Evolutionary conservation across 2,113 vertebrate genomes (phyloP).

Genomic region (Atherinomorus stipes): DNA sequence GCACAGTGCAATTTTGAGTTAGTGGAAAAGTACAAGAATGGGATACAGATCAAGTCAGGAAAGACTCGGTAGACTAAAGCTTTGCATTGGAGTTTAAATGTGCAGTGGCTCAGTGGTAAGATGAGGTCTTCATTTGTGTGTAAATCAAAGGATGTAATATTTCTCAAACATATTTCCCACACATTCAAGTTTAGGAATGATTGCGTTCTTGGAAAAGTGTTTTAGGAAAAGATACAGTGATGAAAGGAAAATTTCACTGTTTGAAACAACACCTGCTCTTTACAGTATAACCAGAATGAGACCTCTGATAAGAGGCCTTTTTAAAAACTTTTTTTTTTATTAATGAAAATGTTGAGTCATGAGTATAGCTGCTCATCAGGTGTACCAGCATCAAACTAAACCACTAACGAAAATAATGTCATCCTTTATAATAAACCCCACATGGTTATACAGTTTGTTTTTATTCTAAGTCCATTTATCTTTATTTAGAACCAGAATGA

Average conservation of each 20-base stretch:
- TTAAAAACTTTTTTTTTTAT: slow-evolving; percentile 7
- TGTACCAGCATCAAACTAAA: not conserved
- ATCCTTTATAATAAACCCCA: not conserved
- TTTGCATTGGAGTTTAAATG: not conserved
- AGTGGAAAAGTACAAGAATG: slow-evolving; percentile 78
- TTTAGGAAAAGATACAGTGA: not conserved
- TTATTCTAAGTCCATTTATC: too few relatives aligned
- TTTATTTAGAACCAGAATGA: not conserved
- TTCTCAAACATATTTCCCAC: slow-evolving; percentile 17
- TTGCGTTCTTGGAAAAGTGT: not conserved
- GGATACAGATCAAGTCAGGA: slow-evolving; percentile 25
- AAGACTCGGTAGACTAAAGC: slow-evolving; percentile 11
- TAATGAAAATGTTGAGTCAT: slow-evolving; percentile 1
- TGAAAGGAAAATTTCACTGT: slow-evolving; percentile 7
- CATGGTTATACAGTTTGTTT: not conserved
- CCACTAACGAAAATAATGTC: not conserved
- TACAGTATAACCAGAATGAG: slow-evolving; percentile 12
- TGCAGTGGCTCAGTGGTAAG: not conserved
- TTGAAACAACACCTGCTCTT: slow-evolving; percentile 20
- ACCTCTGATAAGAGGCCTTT: not conserved
- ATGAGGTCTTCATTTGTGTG: not conserved
- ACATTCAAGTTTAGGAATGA: slow-evolving; percentile 3
- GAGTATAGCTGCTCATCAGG: not conserved
- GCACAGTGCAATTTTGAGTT: slow-evolving; percentile 55
- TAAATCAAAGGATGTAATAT: slow-evolving; percentile 7